Base-by-base conservation (phyloP, 2,888 invertebrate genomes). In the Aricia artaxerxes region DNA sequence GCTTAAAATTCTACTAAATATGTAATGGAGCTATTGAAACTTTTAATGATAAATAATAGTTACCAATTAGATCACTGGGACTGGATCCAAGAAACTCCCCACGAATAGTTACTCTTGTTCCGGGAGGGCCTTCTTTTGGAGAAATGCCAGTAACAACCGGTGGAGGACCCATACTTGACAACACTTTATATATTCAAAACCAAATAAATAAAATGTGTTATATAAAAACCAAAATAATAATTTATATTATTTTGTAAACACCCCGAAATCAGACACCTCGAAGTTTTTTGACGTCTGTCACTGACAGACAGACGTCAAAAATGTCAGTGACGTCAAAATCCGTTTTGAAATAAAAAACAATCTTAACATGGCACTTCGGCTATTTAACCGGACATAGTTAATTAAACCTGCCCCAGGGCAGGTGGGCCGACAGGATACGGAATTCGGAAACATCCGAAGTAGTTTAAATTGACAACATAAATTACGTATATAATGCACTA, bases 121-220 rank as follows among this genome's bases (percentile, higher is more conserved):
- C 99, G 11, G 99, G 99, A 72, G 98, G 98, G 0, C 99, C 99
- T 94, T 99, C 99, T 87, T 99, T 99, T 0, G 99, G 99, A 4
- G 99, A 99, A 81, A 99, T 96, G 40, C 99, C 99, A 73, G 99
- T 99, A 31, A 99, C 99, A 79, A 98, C 96, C 11, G 98, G 98
- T 83, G 97, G 96, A 81, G 97, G 97, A 78, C 96, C 96, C 97
- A 97, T 96, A 72, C 31, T 79, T 73, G 72, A 40, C 16, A 69
- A 69, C 35, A 35, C 69, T 35, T 5, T 38, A 1, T 38, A 69
- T 69, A 13, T 13, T n/a, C 61, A 61, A 61, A 31, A 11, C 7
- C 9, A 69, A 38, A 38, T 38, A 35, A 69, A 24, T 64, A 31
- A 64, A 31, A 64, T 64, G 11, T 38, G 11, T 6, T 35, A 38